Base-by-base conservation (phyloP, 2,113 vertebrate genomes). In the Cyprinus carpio region DNA sequence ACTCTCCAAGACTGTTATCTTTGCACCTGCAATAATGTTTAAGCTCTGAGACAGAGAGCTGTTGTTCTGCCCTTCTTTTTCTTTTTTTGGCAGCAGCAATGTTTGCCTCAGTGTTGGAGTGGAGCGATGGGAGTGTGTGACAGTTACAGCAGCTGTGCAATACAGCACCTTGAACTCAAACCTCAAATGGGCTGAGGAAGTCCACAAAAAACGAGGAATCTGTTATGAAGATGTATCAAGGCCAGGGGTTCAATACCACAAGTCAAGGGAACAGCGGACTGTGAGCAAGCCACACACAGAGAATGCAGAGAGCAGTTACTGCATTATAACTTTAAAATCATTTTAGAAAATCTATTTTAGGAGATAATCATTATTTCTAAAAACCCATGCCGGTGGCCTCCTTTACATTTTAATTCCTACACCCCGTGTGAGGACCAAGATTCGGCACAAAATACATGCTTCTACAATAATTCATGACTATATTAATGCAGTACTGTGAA, bases 201-300 rank as follows among this genome's bases (percentile, higher is more conserved):
- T 34, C n/a, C 15, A 54, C 51, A 54, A 46, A 46, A 46, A 46
- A 46, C 8, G 40, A 49, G 82, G 87, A 88, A 86, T 88, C 43
- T 82, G 77, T 34, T 84, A 64, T 72, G 85, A 88, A 81, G 84
- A 88, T 18, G 72, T 40, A 84, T 82, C 87, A 87, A 87, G 89
- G 75, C 75, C 88, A 81, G 69, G 72, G 82, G 90, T 91, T 93
- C 93, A 94, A 94, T 93, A 92, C 89, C 90, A 87, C 90, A 91
- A 92, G 92, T 92, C 92, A 91, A 88, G 75, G 87, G 87, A 83
- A 71, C 71, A 46, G 62, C 78, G 72, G 60, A 86, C 71, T 40
- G 34, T 0, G 6, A 62, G 29, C 62, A 69, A 84, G 34, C 85
- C 82, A 86, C 82, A 82, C 77, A 86, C 56, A 12, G 77, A 16